Evolutionary conservation across 2,113 vertebrate genomes (phyloP).

Genomic region (Oxyruncus cristatus): DNA sequence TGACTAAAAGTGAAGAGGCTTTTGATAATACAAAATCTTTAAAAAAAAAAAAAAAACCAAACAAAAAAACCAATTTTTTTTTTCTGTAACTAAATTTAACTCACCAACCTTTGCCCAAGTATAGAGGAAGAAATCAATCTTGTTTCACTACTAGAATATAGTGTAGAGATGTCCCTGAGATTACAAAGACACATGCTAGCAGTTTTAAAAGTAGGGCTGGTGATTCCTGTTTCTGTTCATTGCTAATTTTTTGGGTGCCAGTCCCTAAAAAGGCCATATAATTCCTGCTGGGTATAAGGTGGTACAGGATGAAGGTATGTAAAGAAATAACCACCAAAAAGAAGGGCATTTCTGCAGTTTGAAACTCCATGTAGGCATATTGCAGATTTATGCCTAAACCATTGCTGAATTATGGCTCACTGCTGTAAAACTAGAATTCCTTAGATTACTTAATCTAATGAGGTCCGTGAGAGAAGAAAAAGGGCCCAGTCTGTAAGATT

Average conservation of each 20-base stretch:
- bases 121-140: neutral
- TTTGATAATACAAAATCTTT: neutral
- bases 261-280: neutral
- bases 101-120: neutral
- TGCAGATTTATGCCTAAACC: neutral
- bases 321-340: neutral
- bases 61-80: neutral
- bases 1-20: neutral
- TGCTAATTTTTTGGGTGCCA: neutral
- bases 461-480: neutral
- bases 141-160: neutral
- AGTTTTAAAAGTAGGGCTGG: neutral
- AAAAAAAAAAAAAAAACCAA: neutral
- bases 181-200: neutral
- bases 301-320: neutral
- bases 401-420: neutral
- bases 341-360: neutral
- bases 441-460: neutral
- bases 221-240: neutral
- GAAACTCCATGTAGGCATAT: neutral
- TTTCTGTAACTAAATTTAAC: neutral
- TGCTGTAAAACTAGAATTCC: slow-evolving; percentile 33
- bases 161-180: neutral
- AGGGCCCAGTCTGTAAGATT: neutral
- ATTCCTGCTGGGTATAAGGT: neutral